Percentiles rank a stretch among this genome's conserved stretches.
Evolutionary conservation across 2,113 vertebrate genomes (phyloP).

Genomic region (Sterna hirundo): DNA sequence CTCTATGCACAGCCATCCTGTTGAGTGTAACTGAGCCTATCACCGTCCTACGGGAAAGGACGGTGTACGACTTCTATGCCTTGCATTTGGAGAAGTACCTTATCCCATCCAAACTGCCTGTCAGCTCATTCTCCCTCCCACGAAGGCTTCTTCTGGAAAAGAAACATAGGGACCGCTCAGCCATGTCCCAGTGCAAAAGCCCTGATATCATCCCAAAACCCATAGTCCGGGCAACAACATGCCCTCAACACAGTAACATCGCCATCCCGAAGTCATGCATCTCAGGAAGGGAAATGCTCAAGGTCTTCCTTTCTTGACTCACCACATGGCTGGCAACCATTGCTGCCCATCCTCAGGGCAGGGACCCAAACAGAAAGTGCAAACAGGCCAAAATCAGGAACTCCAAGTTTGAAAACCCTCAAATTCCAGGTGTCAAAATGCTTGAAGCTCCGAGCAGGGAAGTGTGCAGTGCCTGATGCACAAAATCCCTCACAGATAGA

Average conservation of each 20-base stretch:
- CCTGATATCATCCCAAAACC: background rate
- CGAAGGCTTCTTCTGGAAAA: background rate
- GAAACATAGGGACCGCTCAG: background rate
- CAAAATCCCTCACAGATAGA: background rate
- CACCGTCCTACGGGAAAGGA: background rate
- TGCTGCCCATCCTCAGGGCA: background rate
- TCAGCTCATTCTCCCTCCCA: background rate
- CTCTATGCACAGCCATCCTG: fast-evolving
- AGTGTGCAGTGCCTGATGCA: background rate
- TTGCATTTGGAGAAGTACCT: background rate
- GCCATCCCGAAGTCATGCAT: background rate
- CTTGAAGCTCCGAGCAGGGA: background rate
- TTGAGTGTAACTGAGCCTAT: background rate
- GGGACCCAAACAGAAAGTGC: background rate
- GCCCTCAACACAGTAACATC: background rate
- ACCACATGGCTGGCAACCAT: background rate
- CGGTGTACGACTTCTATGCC: background rate
- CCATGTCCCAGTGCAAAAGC: background rate
- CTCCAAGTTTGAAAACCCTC: background rate
- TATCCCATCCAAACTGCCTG: background rate
- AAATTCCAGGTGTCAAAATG: background rate
- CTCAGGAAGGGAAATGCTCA: background rate
- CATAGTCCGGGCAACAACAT: background rate
- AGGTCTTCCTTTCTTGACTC: background rate
- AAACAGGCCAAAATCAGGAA: background rate